Conservation (phyloP, 2,888 invertebrate species). For the Hanleya hanleyi region DNA sequence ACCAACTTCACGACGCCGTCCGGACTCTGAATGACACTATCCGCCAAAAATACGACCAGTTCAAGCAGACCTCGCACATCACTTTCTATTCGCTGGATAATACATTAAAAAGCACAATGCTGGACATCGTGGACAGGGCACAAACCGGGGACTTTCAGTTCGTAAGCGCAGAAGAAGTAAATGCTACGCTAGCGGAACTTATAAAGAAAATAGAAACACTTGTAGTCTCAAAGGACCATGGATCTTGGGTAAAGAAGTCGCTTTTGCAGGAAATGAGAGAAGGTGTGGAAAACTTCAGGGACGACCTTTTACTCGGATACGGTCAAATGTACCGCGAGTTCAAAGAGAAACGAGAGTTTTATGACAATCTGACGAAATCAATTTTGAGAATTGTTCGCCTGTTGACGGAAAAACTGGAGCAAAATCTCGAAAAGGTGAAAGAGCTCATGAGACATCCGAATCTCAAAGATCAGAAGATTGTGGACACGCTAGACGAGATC, state of each 20-base stretch:
- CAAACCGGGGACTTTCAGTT: not conserved
- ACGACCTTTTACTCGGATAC: not conserved
- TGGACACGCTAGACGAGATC: not conserved
- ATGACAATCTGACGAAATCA: not conserved
- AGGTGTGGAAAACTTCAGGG: not conserved
- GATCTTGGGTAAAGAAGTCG: not conserved
- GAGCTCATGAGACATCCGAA: not conserved
- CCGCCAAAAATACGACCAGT: not conserved
- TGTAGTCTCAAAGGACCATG: not conserved
- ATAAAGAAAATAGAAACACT: not conserved
- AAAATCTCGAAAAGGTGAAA: not conserved
- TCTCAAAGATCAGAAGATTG: not conserved
- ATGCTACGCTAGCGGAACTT: not conserved
- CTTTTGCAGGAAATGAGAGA: not conserved
- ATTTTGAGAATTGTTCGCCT: not conserved
- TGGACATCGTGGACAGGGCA: not conserved
- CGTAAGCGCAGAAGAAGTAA: not conserved
- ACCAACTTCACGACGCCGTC: not conserved
- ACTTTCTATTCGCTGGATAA: slow-evolving; percentile 5
- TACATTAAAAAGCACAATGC: not conserved
- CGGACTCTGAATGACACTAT: not conserved
- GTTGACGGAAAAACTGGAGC: not conserved
- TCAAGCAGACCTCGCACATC: not conserved
- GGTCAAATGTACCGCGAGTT: slow-evolving; percentile 9
- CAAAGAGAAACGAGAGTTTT: not conserved